Base-by-base conservation (phyloP, 2,797 vertebrate species). In the Anguilla pacifica region DNA sequence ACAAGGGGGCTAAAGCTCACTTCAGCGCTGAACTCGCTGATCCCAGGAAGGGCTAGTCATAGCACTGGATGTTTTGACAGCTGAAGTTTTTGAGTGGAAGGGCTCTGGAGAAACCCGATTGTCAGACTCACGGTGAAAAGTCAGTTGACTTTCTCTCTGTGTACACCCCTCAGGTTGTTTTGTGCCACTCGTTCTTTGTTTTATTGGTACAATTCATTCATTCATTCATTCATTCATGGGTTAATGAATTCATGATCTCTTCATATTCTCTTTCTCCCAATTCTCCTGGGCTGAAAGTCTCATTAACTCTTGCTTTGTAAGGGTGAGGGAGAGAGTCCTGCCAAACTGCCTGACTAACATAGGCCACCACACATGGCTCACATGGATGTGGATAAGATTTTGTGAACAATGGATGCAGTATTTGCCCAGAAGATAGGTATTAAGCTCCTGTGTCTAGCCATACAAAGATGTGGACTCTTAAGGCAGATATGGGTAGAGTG, bases 1-100 rank as follows among this genome's bases (percentile, higher is more conserved):
- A 17, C 43, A 25, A 70, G 86, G 55, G 55, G 39, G 39, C 72
- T 64, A 51, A 82, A 82, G 79, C 46, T 82, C 25, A 59, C 55
- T 39, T 31, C 43, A 39, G 84, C n/a, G 13, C 22, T 55, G 85
- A 88, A 83, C 70, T 57, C 49, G 3, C 6, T 55, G 79, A 86
- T 67, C 70, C 43, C 59, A 70, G 35, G 72, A 43, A 88, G 15
- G 31, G 81, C 85, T 57, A 81, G 39, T 72, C 57, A 35, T 85
- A n/a, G 35, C 35, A 74, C n/a, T 70, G 25, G 28, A 28, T 86
- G 79, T 89, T 89, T 87, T 83, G 86, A 87, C 67, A 35, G 81
- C 35, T 85, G 61, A 46, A 72, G 86, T 53, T 64, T 84, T 61
- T 46, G 17, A 87, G 28, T 74, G 84, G 55, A 84, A 53, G 82